Evolutionary conservation across 1,140 invertebrate genomes (phyloP).

Genomic region (Lordiphosa collinella): DNA sequence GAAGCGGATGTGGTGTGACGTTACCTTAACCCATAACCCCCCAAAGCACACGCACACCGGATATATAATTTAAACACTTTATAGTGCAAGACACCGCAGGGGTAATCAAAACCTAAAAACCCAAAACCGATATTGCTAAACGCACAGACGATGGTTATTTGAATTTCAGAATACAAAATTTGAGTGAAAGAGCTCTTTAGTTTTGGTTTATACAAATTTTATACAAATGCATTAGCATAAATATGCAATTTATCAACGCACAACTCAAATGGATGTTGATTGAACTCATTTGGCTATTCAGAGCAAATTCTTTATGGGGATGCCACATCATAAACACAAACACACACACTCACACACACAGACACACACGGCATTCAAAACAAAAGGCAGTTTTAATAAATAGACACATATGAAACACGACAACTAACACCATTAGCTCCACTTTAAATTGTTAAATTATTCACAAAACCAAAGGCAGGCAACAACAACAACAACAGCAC

Average conservation of each 20-base stretch:
- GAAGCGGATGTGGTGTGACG: slow-evolving; percentile 13
- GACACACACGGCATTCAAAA: slow-evolving; percentile 26
- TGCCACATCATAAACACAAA: slow-evolving; percentile 55
- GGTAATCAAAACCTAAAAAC: slow-evolving; percentile 57
- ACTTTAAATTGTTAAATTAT: slow-evolving; percentile 78
- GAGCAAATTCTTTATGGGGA: slow-evolving; percentile 56
- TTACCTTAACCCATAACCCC: slow-evolving; percentile 15
- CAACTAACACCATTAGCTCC: slow-evolving; percentile 77
- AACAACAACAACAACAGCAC: slow-evolving; percentile 38
- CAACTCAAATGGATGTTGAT: slow-evolving; percentile 69
- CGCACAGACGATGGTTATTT: slow-evolving; percentile 42
- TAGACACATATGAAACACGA: slow-evolving; percentile 72
- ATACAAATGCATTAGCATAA: slow-evolving; percentile 64
- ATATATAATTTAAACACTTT: slow-evolving; percentile 70
- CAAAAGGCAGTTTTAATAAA: slow-evolving; percentile 76
- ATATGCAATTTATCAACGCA: slow-evolving; percentile 73
- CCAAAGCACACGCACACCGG: slow-evolving; percentile 22
- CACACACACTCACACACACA: slow-evolving; percentile 15
- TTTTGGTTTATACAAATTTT: slow-evolving; percentile 42
- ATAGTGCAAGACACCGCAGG: slow-evolving; percentile 46
- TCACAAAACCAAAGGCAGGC: slow-evolving; percentile 60
- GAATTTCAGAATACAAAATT: slow-evolving; percentile 36
- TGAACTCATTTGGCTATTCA: slow-evolving; percentile 74
- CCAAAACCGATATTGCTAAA: slow-evolving; percentile 50
- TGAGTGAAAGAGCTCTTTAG: slow-evolving; percentile 5